Base-by-base conservation (phyloP, 2,113 vertebrate genomes). In the Hystrix cristata region DNA sequence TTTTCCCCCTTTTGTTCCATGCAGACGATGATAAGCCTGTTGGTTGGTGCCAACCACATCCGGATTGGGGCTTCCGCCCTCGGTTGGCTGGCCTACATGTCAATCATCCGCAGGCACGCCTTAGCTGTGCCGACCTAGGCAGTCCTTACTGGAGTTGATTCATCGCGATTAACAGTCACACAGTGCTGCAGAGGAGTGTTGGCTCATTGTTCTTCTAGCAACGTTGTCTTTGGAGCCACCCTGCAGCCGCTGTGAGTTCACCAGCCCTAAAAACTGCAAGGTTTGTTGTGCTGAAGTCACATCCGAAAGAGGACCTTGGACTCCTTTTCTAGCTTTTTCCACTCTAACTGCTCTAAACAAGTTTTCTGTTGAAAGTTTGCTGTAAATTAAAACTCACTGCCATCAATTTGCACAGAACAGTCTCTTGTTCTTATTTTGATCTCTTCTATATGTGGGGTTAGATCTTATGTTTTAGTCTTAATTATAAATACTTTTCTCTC, bases 301-400 rank as follows among this genome's bases (percentile, higher is more conserved):
- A 21, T 92, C 51, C 87, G 34, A 57, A 67, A 72, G 53, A 74
- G 51, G 25, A 84, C 25, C 2, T 94, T 62, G 51, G 64, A 65
- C 38, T 82, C 18, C 13, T 71, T 64, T 19, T 43, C 21, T 5
- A 67, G 10, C 38, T 23, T 83, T 6, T 38, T 93, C 21, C 29
- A 25, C 67, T 55, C 10, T 74, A 64, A 88, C 27, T 59, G 4
- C 53, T 82, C 53, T 89, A 78, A 71, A 23, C 43, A 89, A 78
- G 7, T 43, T 95, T 95, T 60, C 59, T 87, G 14, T 27, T 82
- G 27, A 91, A 86, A 69, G 51, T 93, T 84, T 92, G 23, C 79
- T 79, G 55, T 13, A 89, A 94, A 89, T 78, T 34, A 60, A 91
- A 96, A 65, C 21, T 82, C 48, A 76, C 51, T 69, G 46, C 27